phyloP scores from a whole-genome alignment of 2,888 invertebrate genomes.

The Drosophila testacea region DNA sequence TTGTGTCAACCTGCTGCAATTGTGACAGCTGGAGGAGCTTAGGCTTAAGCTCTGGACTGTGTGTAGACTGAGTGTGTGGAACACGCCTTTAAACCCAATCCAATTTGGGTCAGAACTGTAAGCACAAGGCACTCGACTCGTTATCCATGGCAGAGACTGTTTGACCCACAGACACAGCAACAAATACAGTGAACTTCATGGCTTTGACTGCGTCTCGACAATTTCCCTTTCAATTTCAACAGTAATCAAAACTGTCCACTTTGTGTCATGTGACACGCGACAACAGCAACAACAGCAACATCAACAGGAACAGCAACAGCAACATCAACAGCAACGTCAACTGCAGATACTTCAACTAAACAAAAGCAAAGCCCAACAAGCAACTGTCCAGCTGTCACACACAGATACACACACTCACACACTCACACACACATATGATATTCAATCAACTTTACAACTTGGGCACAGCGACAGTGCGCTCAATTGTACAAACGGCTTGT shows the following conservation, averaged over 20 bases:
- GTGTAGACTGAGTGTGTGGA: slow-evolving; percentile 11
- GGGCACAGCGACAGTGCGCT: slow-evolving; percentile 65
- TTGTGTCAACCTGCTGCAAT: slow-evolving; percentile 53
- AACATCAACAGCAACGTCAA: slow-evolving; percentile 38
- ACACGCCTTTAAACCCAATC: slow-evolving; percentile 58
- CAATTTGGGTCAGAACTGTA: slow-evolving; percentile 63
- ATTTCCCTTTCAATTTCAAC: slow-evolving; percentile 78
- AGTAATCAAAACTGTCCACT: slow-evolving; percentile 79
- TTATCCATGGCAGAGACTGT: slow-evolving; percentile 45
- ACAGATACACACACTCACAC: slow-evolving; percentile 17
- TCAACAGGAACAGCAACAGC: slow-evolving; percentile 19
- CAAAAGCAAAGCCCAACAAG: slow-evolving; percentile 57
- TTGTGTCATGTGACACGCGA: slow-evolving; percentile 79
- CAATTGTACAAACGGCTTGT: slow-evolving; percentile 78
- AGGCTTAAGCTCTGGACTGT: slow-evolving; percentile 42
- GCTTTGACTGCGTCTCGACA: slow-evolving; percentile 66
- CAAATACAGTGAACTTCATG: slow-evolving; percentile 38
- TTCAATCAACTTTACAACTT: slow-evolving; percentile 75
- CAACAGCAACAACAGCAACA: slow-evolving; percentile 52
- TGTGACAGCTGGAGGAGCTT: slow-evolving; percentile 52
- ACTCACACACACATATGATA: slow-evolving; percentile 44
- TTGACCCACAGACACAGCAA: slow-evolving; percentile 63
- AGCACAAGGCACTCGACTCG: slow-evolving; percentile 41
- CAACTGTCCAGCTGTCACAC: slow-evolving; percentile 65
- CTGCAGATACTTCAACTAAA: slow-evolving; percentile 60